phyloP scores from a whole-genome alignment of 2,888 invertebrate species.

The Aethes cnicana region DNA sequence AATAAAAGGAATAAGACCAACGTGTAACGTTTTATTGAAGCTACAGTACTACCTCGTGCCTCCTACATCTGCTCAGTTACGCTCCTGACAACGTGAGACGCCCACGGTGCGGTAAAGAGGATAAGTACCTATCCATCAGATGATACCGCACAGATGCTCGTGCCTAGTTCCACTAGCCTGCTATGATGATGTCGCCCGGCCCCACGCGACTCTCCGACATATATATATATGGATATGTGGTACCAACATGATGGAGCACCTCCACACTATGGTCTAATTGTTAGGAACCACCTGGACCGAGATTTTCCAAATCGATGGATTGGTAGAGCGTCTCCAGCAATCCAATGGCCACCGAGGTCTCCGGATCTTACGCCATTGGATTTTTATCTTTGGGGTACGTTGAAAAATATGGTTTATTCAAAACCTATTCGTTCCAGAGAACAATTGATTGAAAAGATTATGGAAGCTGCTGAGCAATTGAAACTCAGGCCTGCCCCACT shows the following conservation, averaged over 20 bases:
- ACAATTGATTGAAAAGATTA: neutral
- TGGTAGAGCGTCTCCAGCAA: neutral
- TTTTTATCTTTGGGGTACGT: neutral
- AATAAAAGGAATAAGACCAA: too few relatives aligned
- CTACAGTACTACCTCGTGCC: too few relatives aligned
- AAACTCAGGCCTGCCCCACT: neutral
- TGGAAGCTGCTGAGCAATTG: neutral
- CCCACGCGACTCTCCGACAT: too few relatives aligned
- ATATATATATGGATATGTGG: too few relatives aligned
- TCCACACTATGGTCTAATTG: neutral
- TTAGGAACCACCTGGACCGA: neutral
- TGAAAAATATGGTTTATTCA: neutral
- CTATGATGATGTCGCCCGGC: too few relatives aligned
- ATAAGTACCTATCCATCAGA: too few relatives aligned
- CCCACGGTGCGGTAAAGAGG: too few relatives aligned
- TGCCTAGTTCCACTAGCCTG: too few relatives aligned
- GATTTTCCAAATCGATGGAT: neutral
- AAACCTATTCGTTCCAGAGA: slow-evolving; percentile 4
- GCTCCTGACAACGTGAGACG: too few relatives aligned
- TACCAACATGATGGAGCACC: slow-evolving; percentile 1
- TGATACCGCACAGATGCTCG: too few relatives aligned
- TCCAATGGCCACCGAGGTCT: neutral
- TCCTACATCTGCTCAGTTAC: too few relatives aligned
- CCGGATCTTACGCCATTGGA: neutral
- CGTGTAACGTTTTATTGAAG: too few relatives aligned